These are phyloP conservation scores for Calidris pugnax DNA, from an alignment of 2,113 vertebrate genomes.

Conservation along the genomic window DNA sequence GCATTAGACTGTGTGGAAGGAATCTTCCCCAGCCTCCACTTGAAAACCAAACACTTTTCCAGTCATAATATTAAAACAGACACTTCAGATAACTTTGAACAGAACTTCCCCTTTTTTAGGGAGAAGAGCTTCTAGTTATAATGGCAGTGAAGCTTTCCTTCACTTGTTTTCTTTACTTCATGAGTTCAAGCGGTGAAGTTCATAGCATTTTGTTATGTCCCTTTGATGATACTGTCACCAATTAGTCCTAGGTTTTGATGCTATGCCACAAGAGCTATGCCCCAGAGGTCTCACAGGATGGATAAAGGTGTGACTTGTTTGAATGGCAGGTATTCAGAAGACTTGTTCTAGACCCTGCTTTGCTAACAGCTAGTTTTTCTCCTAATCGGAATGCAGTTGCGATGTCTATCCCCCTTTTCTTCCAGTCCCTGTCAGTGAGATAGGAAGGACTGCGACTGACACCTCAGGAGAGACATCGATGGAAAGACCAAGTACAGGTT, in stretches of 20 bases:
- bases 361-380: neutral
- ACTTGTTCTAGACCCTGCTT: neutral
- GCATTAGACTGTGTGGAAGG: neutral
- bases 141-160: neutral
- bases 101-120: neutral
- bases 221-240: neutral
- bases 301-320: neutral
- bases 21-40: neutral
- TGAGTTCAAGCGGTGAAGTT: neutral
- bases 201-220: neutral
- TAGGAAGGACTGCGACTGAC: neutral
- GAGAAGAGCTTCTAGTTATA: neutral
- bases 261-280: neutral
- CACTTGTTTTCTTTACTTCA: neutral
- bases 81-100: neutral
- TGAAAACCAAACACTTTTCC: neutral
- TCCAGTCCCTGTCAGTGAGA: too few relatives aligned
- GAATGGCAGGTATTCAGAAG: neutral
- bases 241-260: neutral
- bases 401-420: neutral
- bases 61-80: neutral
- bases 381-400: neutral
- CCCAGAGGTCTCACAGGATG: neutral
- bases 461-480: too few relatives aligned
- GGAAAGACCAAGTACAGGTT: neutral